A percentile compares a stretch with the other conserved stretches of the same genome.
These are phyloP conservation scores for Pyrgilauda ruficollis DNA, from an alignment of 2,113 vertebrate species.

Conservation along the genomic window DNA sequence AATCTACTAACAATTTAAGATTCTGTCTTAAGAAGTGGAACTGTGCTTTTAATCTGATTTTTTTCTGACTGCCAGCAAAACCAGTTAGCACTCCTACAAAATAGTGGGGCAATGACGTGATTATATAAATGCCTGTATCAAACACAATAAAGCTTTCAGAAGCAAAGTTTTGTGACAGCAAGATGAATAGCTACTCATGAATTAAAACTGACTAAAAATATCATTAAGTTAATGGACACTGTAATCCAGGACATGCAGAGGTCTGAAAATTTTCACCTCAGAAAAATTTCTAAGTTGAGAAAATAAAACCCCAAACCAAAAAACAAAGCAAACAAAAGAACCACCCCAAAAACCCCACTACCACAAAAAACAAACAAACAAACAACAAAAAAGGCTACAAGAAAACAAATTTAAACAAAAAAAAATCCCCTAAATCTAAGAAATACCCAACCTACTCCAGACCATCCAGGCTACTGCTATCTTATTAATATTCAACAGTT, in stretches of 20 bases:
- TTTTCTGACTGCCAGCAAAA: not conserved
- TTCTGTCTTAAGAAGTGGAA: not conserved
- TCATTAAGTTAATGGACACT: not conserved
- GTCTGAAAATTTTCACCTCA: not conserved
- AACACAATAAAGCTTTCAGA: not conserved
- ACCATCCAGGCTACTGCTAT: not conserved
- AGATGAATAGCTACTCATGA: not conserved
- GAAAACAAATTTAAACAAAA: not conserved
- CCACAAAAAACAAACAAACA: not conserved
- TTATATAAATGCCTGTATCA: not conserved
- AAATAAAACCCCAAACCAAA: too few species aligned
- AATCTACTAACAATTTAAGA: not conserved
- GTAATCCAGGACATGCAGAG: not conserved
- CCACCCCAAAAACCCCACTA: not conserved
- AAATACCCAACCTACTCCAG: not conserved
- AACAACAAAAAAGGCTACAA: not conserved
- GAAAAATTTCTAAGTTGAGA: not conserved
- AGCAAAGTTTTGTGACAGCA: not conserved
- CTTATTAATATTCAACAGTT: not conserved
- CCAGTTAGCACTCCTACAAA: not conserved
- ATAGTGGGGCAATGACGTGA: not conserved
- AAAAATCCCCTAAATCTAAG: not conserved
- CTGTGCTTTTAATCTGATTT: not conserved
- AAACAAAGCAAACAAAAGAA: not conserved
- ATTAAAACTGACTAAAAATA: not conserved